Percentiles rank a stretch among this genome's conserved stretches.
phyloP scores from a whole-genome alignment of 2,113 vertebrate species.

The Gymnobelideus leadbeateri region DNA sequence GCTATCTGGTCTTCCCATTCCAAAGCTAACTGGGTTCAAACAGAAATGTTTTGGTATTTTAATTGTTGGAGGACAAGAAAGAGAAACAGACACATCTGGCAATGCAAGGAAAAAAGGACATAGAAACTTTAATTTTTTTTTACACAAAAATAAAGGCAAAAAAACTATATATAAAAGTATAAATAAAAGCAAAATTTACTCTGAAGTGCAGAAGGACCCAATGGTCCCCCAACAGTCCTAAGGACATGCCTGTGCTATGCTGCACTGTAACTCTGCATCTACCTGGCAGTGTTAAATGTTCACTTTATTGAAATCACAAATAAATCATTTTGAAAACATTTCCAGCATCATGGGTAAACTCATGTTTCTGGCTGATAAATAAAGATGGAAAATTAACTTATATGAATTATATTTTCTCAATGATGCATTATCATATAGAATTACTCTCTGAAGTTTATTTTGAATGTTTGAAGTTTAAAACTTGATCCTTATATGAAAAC shows the following conservation, averaged over 20 bases:
- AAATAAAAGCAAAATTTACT: not conserved
- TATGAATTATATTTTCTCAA: slow-evolving; percentile 11
- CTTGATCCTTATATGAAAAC: not conserved
- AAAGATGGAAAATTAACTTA: not conserved
- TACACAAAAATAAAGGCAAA: not conserved
- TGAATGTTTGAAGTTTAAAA: not conserved
- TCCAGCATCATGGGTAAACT: slow-evolving; percentile 1
- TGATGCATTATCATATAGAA: slow-evolving; percentile 8
- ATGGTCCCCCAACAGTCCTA: not conserved
- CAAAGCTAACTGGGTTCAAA: not conserved
- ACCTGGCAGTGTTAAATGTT: not conserved
- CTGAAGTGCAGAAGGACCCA: not conserved
- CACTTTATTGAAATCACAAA: not conserved
- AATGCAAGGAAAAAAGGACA: not conserved
- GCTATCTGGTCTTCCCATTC: not conserved
- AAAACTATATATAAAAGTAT: not conserved
- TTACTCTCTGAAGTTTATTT: not conserved
- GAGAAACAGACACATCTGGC: not conserved
- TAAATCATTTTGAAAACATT: not conserved
- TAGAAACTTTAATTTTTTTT: not conserved
- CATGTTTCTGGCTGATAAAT: not conserved
- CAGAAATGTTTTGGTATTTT: not conserved
- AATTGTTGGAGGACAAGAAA: too few relatives aligned
- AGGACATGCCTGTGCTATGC: not conserved
- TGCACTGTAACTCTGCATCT: not conserved